Evolutionary conservation across 2,888 invertebrate genomes (phyloP).

Genomic region (Ophion obscuratus): DNA sequence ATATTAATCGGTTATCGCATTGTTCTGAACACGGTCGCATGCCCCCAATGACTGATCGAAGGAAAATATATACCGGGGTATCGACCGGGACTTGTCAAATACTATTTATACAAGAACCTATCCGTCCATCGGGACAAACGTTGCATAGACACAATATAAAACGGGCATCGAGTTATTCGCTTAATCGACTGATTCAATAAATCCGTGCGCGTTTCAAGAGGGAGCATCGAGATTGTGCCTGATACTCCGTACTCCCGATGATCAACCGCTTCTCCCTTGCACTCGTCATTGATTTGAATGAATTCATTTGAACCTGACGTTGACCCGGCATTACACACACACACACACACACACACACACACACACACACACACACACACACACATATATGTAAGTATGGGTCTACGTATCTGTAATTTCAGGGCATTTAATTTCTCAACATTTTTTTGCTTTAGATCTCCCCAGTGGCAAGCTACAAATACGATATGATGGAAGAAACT

Average conservation of each 20-base stretch:
- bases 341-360: too few species aligned
- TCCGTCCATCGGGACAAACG: constrained; percentile 38
- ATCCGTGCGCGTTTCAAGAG: constrained; percentile 78
- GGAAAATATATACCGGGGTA: constrained; percentile 20
- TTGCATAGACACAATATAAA: constrained; percentile 67
- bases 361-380: too few species aligned
- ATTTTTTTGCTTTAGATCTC: neutral
- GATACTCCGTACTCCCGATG: constrained; percentile 74
- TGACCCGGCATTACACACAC: constrained; percentile 76
- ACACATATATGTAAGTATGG: neutral
- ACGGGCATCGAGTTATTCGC: constrained; percentile 75
- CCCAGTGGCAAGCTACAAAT: neutral
- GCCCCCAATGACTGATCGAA: constrained; percentile 27
- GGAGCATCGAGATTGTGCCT: constrained; percentile 74
- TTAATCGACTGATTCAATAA: constrained; percentile 83
- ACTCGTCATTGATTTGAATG: constrained; percentile 81
- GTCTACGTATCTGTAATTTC: neutral
- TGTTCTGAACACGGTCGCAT: neutral
- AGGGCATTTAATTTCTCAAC: neutral
- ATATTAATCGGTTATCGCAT: constrained; percentile 13
- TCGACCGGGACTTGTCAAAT: neutral
- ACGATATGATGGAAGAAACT: neutral
- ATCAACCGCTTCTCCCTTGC: constrained; percentile 59
- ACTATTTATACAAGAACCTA: neutral
- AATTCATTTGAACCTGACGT: constrained; percentile 81